Base-by-base conservation (phyloP, 2,113 vertebrate genomes). In the Scytalopus superciliaris region DNA sequence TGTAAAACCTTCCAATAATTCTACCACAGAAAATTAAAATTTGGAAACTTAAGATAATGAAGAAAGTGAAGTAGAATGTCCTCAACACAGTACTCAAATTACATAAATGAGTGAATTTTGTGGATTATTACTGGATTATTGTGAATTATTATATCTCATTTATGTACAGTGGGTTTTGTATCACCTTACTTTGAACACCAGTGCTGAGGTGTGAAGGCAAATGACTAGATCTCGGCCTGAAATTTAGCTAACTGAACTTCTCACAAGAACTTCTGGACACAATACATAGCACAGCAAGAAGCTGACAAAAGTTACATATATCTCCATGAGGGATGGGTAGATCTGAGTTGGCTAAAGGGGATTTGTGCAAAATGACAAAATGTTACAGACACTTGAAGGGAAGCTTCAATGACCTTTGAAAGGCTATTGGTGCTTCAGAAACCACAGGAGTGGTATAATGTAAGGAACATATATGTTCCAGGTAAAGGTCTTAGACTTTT, bases 271-370 rank as follows among this genome's bases (percentile, higher is more conserved):
- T 72, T 19, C 13, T 80, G 42, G 7, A 30, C 24, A 4, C 37
- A 14, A 37, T 30, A 57, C 15, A 21, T 8, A 53, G 40, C 18
- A 40, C 17, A 73, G 4, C 12, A 68, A 77, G 52, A 63, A 63
- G 8, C 5, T 77, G 24, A 37, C 24, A 35, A 49, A 76, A 33
- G 8, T 44, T 73, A 15, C 9, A 68, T 53, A 7, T 18, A 15
- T 11, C 47, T 73, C 15, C 9, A 21, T 35, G 23, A 62, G 4
- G 8, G 4, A 66, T n/a, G 5, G 8, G 6, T 27, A 6, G 24
- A 52, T 80, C 21, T 87, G 6, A 72, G 3, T 3, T 0, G 1
- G 2, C 16, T 49, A 49, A 49, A 44, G 10, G 2, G 14, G 5
- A 68, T 8, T 40, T 77, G 28, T 57, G 14, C 12, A 49, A 62